phyloP scores from a whole-genome alignment of 2,888 invertebrate genomes.

The Hololepta plana region DNA sequence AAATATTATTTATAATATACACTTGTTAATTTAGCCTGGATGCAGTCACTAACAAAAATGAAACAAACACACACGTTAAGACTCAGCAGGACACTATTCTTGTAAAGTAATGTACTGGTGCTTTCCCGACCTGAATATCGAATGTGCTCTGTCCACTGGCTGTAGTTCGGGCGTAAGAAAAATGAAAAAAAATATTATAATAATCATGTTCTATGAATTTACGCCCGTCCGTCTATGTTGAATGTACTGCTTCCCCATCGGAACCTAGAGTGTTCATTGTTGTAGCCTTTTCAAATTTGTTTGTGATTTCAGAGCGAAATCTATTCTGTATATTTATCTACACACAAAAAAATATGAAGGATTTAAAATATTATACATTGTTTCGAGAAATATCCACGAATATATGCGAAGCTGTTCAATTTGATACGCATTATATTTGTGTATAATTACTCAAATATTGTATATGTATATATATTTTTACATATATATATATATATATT shows the following conservation, averaged over 20 bases:
- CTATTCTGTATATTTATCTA: conserved; percentile 28
- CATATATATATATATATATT: conserved; percentile 25
- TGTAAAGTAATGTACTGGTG: conserved; percentile 24
- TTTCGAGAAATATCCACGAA: conserved; percentile 6
- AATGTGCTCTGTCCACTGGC: conserved; percentile 27
- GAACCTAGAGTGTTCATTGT: conserved; percentile 31
- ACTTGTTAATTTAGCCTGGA: conserved; percentile 29
- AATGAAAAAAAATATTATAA: too few relatives aligned
- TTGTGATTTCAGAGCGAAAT: conserved; percentile 27
- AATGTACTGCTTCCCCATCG: conserved; percentile 29
- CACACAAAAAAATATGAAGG: conserved; percentile 20
- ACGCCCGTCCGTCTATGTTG: conserved; percentile 19
- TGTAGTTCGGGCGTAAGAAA: conserved; percentile 18
- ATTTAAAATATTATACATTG: conserved; percentile 15
- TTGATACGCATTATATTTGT: too few relatives aligned
- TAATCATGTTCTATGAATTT: too few relatives aligned
- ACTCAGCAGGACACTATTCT: conserved; percentile 22
- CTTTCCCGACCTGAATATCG: conserved; percentile 18
- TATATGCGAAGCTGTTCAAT: too few relatives aligned
- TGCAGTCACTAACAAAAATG: conserved; percentile 23
- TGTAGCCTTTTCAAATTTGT: conserved; percentile 29
- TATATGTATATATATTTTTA: conserved; percentile 11
- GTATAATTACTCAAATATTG: conserved; percentile 12
- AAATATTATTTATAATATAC: conserved; percentile 24
- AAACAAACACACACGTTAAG: conserved; percentile 11